phyloP scores from a whole-genome alignment of 1,140 invertebrate genomes.

The Samia ricini region DNA sequence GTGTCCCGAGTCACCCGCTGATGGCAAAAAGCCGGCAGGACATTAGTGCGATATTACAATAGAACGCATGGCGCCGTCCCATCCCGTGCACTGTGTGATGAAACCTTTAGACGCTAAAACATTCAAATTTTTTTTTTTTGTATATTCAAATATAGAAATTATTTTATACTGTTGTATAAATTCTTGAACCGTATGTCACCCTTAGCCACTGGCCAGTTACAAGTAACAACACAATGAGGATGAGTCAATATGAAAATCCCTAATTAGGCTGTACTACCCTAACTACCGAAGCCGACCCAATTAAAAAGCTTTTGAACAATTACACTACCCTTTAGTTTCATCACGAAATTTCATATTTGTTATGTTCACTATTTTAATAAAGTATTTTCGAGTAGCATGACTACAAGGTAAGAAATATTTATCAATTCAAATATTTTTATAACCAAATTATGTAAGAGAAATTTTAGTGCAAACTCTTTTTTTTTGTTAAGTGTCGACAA shows the following conservation, averaged over 20 bases:
- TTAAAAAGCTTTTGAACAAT: conserved; percentile 63
- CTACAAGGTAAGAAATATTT: too few relatives aligned
- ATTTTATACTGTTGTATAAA: conserved; percentile 3
- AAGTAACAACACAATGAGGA: conserved; percentile 28
- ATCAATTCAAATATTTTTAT: background rate
- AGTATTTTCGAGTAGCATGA: too few relatives aligned
- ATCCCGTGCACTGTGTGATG: too few relatives aligned
- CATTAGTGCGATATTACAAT: too few relatives aligned
- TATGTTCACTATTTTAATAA: background rate
- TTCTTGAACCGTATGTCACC: conserved; percentile 34
- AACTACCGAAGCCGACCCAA: conserved; percentile 49
- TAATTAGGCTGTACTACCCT: conserved; percentile 55
- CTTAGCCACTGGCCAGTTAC: conserved; percentile 48
- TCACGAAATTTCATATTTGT: background rate
- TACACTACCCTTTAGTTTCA: conserved; percentile 13
- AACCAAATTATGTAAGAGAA: background rate
- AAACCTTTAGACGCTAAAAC: too few relatives aligned
- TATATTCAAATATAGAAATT: too few relatives aligned
- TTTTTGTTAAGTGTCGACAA: too few relatives aligned
- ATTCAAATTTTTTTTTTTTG: too few relatives aligned
- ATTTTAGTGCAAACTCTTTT: too few relatives aligned
- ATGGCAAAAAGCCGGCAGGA: too few relatives aligned
- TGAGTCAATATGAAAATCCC: conserved; percentile 52
- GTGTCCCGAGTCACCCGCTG: too few relatives aligned
- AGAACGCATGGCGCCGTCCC: too few relatives aligned